Evolutionary conservation across 2,797 vertebrate species (phyloP), one percentile per base, ranked within the genome.

Genomic region (Sorex maritimensis): DNA sequence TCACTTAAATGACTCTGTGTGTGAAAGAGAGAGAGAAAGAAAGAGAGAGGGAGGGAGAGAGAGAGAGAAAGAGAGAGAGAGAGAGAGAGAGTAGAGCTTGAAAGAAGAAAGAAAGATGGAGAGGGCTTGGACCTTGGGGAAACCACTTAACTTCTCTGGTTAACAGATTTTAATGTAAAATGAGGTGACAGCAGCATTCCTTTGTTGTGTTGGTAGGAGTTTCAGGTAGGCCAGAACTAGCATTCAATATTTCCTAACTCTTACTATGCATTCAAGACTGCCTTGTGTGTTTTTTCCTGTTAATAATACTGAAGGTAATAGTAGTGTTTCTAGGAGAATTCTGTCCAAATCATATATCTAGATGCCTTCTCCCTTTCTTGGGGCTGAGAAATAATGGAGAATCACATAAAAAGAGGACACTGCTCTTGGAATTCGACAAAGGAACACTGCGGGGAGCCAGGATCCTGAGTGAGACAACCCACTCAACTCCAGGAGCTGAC

Each of bases 41-140:
- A 12, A 55, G 52, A 55, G 52, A 55, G 52, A 55, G 52, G 14
- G 52, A 17, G 52, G 14, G 11, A 55, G 52, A 55, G 52, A 55
- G 13, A 3, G 41, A 6, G 41, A 41, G n/a, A n/a, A n/a, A n/a
- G n/a, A 41, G 41, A 6, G 6, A 6, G 41, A 41, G 41, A 44
- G 41, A 7, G 41, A 44, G 41, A 44, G 41, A 44, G 41, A 44
- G 7, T 7, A 44, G 41, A 44, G 41, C 41, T 44, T 44, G 41
- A 44, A 44, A 44, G 41, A 44, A 44, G 7, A 44, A 44, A 44
- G 41, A 44, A 44, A 44, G 41, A 44, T 44, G 41, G 41, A 44
- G 41, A 44, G 41, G 5, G 7, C 5, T 5, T 1, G 14, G 11
- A n/a, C 24, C 1, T n/a, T 72, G 15, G 10, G 6, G 1, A 61